Percentiles rank a stretch among this genome's conserved stretches.
Evolutionary conservation across 2,888 invertebrate species (phyloP).

Genomic region (Drosophila incognita): DNA sequence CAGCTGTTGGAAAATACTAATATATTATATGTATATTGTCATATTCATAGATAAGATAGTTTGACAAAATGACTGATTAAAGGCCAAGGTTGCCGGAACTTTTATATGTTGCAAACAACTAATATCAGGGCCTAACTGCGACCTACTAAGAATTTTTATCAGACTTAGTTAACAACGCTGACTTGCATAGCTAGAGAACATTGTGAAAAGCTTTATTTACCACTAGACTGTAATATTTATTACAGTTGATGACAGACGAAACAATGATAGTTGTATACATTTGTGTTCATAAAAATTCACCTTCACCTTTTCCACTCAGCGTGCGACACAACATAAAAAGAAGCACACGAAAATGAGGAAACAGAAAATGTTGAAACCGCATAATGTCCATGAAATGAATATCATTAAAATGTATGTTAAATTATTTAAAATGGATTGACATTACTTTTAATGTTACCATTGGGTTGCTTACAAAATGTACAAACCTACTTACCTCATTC

Average conservation of each 20-base stretch:
- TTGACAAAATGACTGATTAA: slow-evolving; percentile 17
- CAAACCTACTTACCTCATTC: not conserved
- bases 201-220: not conserved
- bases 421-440: slow-evolving; percentile 12
- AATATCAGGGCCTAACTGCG: slow-evolving; percentile 19
- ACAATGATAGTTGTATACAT: slow-evolving; percentile 14
- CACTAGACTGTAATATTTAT: not conserved
- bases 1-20: too few species aligned
- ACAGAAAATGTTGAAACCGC: slow-evolving; percentile 43
- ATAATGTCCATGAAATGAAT: slow-evolving; percentile 28
- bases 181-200: not conserved
- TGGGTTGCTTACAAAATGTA: not conserved
- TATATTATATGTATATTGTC: not conserved
- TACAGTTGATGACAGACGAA: not conserved
- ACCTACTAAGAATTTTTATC: slow-evolving; percentile 47
- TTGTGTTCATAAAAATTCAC: slow-evolving; percentile 6
- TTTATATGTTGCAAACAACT: slow-evolving; percentile 6
- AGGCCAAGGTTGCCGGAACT: slow-evolving; percentile 42
- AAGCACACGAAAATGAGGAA: slow-evolving; percentile 28
- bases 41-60: slow-evolving; percentile 35
- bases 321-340: slow-evolving; percentile 19
- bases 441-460: not conserved
- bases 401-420: slow-evolving; percentile 18
- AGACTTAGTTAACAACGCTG: not conserved
- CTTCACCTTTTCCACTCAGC: slow-evolving; percentile 24